Percentiles rank a stretch among this genome's conserved stretches.
Conservation (phyloP, 1,140 invertebrate genomes). For the Drosophila littoralis region DNA sequence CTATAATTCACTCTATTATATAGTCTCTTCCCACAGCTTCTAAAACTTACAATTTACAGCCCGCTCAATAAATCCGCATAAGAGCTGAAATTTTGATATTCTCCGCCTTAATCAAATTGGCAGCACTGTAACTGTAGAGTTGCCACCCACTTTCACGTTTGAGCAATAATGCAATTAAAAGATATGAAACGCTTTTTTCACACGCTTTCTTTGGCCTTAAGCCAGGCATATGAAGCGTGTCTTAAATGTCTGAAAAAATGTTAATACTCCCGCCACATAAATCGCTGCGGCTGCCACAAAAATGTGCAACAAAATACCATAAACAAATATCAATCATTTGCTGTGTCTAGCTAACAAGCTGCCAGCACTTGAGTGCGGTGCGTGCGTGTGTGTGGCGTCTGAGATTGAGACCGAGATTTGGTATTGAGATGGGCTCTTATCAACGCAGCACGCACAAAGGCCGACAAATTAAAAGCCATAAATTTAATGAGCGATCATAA, state of each 20-base stretch:
- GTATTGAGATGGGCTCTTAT: slow-evolving; percentile 38
- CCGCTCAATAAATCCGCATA: no score
- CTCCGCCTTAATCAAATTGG: no score
- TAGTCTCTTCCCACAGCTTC: no score
- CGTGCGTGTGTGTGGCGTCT: slow-evolving; percentile 20
- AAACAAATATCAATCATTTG: slow-evolving; percentile 45
- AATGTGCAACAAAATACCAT: slow-evolving; percentile 23
- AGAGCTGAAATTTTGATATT: no score
- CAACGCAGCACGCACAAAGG: slow-evolving; percentile 45
- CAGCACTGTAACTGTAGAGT: no score
- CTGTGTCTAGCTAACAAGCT: slow-evolving; percentile 40
- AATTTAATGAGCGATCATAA: slow-evolving; percentile 79
- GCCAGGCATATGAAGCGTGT: neutral
- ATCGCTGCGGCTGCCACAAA: slow-evolving; percentile 13
- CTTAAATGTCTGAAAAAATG: slow-evolving; percentile 20
- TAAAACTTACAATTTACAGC: no score
- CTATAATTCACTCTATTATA: no score
- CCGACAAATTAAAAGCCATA: slow-evolving; percentile 79
- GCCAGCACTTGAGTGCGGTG: slow-evolving; percentile 20
- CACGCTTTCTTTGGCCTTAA: slow-evolving; percentile 10
- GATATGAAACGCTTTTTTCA: slow-evolving; percentile 9
- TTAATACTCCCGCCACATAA: slow-evolving; percentile 10
- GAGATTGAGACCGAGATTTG: slow-evolving; percentile 30
- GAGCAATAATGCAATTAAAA: neutral
- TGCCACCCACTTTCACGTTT: neutral